Evolutionary conservation across 1,140 invertebrate species (phyloP), one percentile per base, ranked within the genome.

Genomic region (Saccostrea echinata): DNA sequence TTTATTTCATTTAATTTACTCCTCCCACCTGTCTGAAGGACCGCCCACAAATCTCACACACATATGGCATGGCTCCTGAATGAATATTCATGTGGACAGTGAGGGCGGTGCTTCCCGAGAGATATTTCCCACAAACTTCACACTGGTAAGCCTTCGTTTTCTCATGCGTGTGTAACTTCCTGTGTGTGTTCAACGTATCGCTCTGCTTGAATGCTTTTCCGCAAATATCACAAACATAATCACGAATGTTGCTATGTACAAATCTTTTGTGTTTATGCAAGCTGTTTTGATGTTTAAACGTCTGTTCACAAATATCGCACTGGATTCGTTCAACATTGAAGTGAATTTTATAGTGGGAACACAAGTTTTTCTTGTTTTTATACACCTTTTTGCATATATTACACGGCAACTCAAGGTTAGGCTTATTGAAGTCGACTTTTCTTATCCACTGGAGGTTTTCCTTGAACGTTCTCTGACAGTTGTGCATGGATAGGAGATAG

Each of bases 61-160:
- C 93, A 95, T 98, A 99, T 0, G 98, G 98, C 92, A 98, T 97
- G 94, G 99, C 98, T 0, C 98, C 98, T 0, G 97, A 30, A 94
- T 99, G 98, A 1, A 98, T 99, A 68, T 98, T 96, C 85, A 99
- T 96, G 94, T 99, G 98, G 0, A 98, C 99, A 95, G 99, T 98
- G 35, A 99, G 95, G 92, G 98, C 98, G 57, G 97, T 98, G 55
- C 97, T 96, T 94, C 98, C 97, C 94, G 98, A 98, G 93, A 98
- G 98, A 91, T 96, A 97, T 82, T 97, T 96, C 88, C 97, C 96
- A 95, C 97, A 98, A 0, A 97, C 97, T 0, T 97, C 97, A 93
- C 97, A 98, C 92, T 98, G 97, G 95, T 98, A 97, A 4, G 84
- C 52, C 61, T 80, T 64, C 0, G 97, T 97, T 61, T 85, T 85